Evolutionary conservation across 2,113 vertebrate species (phyloP).

Genomic region (Elgaria multicarinata): DNA sequence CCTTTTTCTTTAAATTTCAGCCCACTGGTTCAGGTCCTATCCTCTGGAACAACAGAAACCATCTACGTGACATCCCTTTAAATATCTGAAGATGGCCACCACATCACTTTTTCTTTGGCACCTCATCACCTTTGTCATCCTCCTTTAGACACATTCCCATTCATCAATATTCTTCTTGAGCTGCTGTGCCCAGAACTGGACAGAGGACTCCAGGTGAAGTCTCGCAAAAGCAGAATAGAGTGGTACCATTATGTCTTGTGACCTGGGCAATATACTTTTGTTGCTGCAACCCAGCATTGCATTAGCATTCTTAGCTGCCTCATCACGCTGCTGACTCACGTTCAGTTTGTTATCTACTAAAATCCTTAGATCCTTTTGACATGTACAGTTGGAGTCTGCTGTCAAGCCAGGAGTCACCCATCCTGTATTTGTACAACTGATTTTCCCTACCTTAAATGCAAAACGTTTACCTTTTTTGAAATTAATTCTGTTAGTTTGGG

Average conservation of each 20-base stretch:
- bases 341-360: background rate
- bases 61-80: too few species aligned
- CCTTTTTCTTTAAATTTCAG: background rate
- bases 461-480: background rate
- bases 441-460: background rate
- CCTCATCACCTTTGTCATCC: background rate
- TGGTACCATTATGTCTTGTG: background rate
- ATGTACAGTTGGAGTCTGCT: background rate
- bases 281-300: too few species aligned
- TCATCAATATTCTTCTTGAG: background rate
- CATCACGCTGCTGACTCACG: background rate
- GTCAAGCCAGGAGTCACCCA: background rate
- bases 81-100: background rate
- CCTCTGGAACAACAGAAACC: too few species aligned
- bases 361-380: background rate
- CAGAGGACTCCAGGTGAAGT: background rate
- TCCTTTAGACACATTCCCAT: background rate
- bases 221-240: background rate
- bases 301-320: background rate
- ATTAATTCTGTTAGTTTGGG: background rate
- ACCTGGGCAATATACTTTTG: background rate
- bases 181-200: background rate
- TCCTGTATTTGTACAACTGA: background rate
- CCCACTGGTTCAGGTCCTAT: too few species aligned
- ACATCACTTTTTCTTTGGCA: background rate